Evolutionary conservation across 2,113 vertebrate genomes (phyloP).

Genomic region (Melanostigma gelatinosum): DNA sequence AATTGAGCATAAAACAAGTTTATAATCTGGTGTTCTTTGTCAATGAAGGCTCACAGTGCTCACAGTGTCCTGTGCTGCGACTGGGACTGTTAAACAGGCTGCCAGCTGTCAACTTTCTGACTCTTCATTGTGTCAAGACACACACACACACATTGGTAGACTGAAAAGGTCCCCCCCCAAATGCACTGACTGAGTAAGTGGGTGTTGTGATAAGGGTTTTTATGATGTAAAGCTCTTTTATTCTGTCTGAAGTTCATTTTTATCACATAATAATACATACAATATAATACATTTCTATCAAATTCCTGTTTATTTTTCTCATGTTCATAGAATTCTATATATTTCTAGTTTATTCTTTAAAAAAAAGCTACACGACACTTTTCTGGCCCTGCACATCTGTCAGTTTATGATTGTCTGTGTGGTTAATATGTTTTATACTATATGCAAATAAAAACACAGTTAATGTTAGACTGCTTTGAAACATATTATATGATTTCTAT

Average conservation of each 20-base stretch:
- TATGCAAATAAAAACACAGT: neutral
- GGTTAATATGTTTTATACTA: neutral
- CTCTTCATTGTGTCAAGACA: neutral
- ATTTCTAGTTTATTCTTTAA: too few species aligned
- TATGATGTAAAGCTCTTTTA: neutral
- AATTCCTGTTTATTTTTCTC: neutral
- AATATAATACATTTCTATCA: neutral
- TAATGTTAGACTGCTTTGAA: neutral
- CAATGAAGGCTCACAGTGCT: neutral
- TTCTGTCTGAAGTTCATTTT: neutral
- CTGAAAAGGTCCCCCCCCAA: too few species aligned
- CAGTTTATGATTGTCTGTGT: neutral
- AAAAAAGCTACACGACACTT: too few species aligned
- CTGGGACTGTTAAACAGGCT: neutral
- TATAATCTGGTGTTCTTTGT: neutral
- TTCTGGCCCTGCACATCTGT: too few species aligned
- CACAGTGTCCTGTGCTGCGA: neutral
- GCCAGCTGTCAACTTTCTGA: neutral
- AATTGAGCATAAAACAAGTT: neutral
- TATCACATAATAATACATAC: neutral
- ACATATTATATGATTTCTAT: neutral
- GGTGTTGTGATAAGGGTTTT: neutral
- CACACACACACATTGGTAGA: too few species aligned
- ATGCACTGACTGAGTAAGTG: neutral
- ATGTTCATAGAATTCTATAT: neutral